Base-by-base conservation (phyloP, 2,888 invertebrate genomes). In the Dryadula phaetusa region DNA sequence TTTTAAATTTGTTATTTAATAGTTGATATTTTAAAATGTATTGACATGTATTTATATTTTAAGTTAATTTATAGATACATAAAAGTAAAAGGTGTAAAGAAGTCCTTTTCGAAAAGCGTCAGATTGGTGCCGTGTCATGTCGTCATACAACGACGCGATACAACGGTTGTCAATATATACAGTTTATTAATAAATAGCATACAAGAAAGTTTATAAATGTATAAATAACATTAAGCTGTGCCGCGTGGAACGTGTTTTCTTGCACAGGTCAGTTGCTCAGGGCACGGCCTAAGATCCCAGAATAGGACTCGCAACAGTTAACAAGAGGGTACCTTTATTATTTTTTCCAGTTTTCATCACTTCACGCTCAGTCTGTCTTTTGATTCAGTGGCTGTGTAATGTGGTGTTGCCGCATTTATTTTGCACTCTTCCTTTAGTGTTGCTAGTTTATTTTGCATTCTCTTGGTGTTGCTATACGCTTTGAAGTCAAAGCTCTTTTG, bases 371-470 rank as follows among this genome's bases (percentile, higher is more conserved):
- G 89, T 85, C 89, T 90, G 87, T 83, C 86, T 88, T 90, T 90
- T 90, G 88, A 92, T 88, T 89, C 92, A 92, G 83, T 92, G 92
- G 86, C 88, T 88, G 86, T 90, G 90, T 90, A 88, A 90, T 90
- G 83, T 83, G 90, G 80, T 86, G 88, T 87, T 86, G 89, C 82
- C 78, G 84, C 90, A 90, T 92, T 92, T 92, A 91, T 91, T 92
- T 90, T 92, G 85, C 88, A 86, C 90, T 89, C 86, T 87, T 88
- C 88, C 86, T 85, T 86, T 83, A 79, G 83, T 84, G 85, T 79
- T 84, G 84, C 82, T 86, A 87, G 88, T 88, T 86, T 70, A 70
- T 70, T 70, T 70, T 70, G 70, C 69, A 88, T 85, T 85, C 83
- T 69, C 69, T 64, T 65, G 61, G 54, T 56, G 68, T 68, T 66